Base-by-base conservation (phyloP, 1,140 invertebrate species). In the Yoshiicerus persimilis region DNA sequence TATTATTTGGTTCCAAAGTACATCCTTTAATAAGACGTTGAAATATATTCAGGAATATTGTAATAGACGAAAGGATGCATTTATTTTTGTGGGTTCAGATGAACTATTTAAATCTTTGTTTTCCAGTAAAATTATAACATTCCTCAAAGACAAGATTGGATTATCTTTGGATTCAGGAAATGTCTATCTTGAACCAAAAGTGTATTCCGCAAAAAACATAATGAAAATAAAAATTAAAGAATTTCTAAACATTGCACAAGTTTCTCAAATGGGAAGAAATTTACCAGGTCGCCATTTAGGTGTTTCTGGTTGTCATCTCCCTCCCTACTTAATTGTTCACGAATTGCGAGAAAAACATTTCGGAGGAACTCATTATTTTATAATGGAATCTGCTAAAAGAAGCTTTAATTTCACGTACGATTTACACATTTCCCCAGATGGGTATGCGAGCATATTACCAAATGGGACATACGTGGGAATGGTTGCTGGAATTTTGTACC, bases 401-500 rank as follows among this genome's bases (percentile, higher is more conserved):
- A 3, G 8, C 0, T 83, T 83, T 16, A 83, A 83, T 83, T 83
- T 36, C 23, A 83, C 77, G n/a, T 83, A 23, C 10, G n/a, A 5
- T 1, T 11, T 83, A 3, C 11, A 39, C 8, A 11, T 23, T n/a
- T 34, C 77, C 0, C 8, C 34, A 20, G 34, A 39, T n/a, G 66
- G 66, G 2, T 70, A 70, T 30, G 41, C 11, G 5, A 23, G 23
- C 5, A 32, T 70, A 4, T 27, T 32, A 5, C 23, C 30, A 10
- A 70, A 70, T 70, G 66, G 66, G 25, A 70, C 66, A 27, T 70
- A 23, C 16, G 25, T 23, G 5, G 66, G 66, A 70, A 70, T 70
- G 66, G 20, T 32, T 4, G 4, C 2, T 3, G 23, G 25, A 4
- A 70, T 70, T 92, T 38, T 86, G 94, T 89, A 91, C 23, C 66